Evolutionary conservation across 2,797 vertebrate species (phyloP).

Genomic region (Bucorvus abyssinicus): DNA sequence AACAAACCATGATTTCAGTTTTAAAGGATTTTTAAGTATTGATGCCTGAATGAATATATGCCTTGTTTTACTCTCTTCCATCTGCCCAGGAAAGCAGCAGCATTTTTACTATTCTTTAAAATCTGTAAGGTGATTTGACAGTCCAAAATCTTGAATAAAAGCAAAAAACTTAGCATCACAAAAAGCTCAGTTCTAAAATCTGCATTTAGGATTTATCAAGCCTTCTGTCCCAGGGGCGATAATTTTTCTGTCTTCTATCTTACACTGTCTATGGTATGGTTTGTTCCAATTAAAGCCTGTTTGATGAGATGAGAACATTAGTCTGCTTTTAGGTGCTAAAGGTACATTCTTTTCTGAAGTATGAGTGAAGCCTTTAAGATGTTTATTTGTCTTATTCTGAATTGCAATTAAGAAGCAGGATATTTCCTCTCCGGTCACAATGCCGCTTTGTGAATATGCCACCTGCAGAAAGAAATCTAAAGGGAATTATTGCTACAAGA

Average conservation of each 20-base stretch:
- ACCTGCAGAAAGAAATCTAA: background rate
- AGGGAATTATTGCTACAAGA: background rate
- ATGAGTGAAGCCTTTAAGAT: background rate
- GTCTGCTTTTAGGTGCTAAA: background rate
- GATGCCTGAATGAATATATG: background rate
- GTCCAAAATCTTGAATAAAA: background rate
- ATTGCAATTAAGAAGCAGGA: background rate
- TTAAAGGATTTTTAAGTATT: background rate
- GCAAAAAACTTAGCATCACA: background rate
- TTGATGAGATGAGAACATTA: background rate
- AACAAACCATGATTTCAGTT: background rate
- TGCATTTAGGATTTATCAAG: background rate
- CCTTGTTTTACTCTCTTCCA: background rate
- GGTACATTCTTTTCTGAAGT: background rate
- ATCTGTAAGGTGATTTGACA: background rate
- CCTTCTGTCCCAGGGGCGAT: background rate
- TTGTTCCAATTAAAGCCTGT: background rate
- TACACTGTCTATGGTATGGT: rapidly evolving
- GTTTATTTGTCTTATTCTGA: background rate
- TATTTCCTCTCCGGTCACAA: background rate
- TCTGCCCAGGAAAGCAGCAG: background rate
- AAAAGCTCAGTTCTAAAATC: background rate
- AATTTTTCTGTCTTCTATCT: background rate
- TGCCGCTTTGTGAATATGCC: background rate
- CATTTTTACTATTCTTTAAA: background rate